Evolutionary conservation across 2,113 vertebrate species (phyloP).

Genomic region (Trachemys scripta): DNA sequence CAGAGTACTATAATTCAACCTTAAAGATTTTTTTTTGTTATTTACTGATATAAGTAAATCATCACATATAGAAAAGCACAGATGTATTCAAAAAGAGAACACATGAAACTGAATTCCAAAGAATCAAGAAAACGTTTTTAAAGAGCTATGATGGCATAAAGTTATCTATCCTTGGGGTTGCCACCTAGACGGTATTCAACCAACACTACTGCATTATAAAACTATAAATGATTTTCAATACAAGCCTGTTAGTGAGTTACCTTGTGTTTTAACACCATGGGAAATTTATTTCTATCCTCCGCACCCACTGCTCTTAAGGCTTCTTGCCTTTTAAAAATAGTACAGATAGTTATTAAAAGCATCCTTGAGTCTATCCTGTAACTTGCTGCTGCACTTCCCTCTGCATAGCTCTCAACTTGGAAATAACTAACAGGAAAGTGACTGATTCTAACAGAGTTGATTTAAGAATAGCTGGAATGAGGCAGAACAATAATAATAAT

Average conservation of each 20-base stretch:
- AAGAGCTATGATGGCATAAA: background rate
- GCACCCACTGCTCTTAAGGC: background rate
- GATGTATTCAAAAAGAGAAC: background rate
- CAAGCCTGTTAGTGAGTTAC: background rate
- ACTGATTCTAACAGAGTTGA: background rate
- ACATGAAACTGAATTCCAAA: background rate
- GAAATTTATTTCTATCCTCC: background rate
- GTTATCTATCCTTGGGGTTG: background rate
- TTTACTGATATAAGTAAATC: background rate
- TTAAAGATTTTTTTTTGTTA: background rate
- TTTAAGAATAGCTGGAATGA: background rate
- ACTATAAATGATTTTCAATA: background rate
- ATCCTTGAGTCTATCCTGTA: background rate
- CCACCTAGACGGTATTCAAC: background rate
- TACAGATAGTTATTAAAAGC: background rate
- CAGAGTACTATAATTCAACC: background rate
- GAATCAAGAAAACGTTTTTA: background rate
- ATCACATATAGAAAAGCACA: background rate
- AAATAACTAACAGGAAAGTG: background rate
- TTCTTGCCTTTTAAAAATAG: background rate
- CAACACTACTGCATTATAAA: background rate
- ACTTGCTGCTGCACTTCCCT: background rate
- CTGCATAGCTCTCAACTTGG: background rate
- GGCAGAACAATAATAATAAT: background rate
- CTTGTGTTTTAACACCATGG: background rate